Evolutionary conservation across 2,797 vertebrate species (phyloP).

Genomic region (Geotrypetes seraphini): DNA sequence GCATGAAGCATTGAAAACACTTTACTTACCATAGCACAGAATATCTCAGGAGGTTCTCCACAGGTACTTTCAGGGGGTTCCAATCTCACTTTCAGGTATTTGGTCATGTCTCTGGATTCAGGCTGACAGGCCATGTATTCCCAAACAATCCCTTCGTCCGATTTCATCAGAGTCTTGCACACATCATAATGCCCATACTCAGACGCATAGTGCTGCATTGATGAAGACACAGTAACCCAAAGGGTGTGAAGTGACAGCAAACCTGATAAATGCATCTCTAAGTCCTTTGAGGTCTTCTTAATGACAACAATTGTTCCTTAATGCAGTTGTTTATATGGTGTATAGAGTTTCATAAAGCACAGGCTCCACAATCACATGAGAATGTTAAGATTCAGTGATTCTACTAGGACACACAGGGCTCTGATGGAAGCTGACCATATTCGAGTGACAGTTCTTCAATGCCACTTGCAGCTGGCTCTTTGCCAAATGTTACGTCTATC

Average conservation of each 20-base stretch:
- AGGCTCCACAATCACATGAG: slow-evolving; percentile 19
- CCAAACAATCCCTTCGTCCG: slow-evolving; percentile 89
- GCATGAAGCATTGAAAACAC: background rate
- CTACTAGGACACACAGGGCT: slow-evolving; percentile 39
- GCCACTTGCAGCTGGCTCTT: background rate
- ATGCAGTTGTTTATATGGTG: background rate
- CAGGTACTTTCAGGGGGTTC: slow-evolving; percentile 95
- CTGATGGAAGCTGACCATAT: slow-evolving; percentile 61
- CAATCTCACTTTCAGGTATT: slow-evolving; percentile 82
- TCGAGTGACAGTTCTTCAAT: slow-evolving; percentile 18
- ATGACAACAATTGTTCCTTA: slow-evolving; percentile 2
- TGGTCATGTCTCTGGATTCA: slow-evolving; percentile 91
- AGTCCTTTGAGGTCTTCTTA: slow-evolving; percentile 37
- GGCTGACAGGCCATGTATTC: slow-evolving; percentile 98
- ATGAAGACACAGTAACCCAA: slow-evolving; percentile 73
- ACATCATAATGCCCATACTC: slow-evolving; percentile 96
- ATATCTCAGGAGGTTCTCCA: slow-evolving; percentile 91
- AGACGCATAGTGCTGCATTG: slow-evolving; percentile 84
- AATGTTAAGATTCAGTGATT: slow-evolving; percentile 23
- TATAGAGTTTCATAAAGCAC: slow-evolving; percentile 27
- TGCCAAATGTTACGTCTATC: slow-evolving; percentile 19
- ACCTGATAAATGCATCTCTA: slow-evolving; percentile 81
- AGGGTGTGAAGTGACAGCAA: slow-evolving; percentile 79
- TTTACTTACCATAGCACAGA: slow-evolving; percentile 90
- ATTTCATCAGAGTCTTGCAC: slow-evolving; percentile 90